Evolutionary conservation across 2,113 vertebrate genomes (phyloP).

Genomic region (Rhinogobius similis): DNA sequence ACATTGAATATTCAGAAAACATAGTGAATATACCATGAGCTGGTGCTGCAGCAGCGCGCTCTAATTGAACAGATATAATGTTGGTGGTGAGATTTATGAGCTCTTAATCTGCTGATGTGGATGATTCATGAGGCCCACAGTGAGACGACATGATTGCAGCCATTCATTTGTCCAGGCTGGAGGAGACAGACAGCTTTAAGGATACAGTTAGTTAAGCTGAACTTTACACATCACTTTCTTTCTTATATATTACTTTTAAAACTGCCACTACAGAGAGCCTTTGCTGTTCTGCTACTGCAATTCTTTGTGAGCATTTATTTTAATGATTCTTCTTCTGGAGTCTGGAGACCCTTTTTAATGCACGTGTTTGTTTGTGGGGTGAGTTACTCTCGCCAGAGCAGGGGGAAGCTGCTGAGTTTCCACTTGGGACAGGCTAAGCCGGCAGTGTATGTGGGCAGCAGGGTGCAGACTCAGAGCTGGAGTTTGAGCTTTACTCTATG

Average conservation of each 20-base stretch:
- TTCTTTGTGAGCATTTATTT: too few relatives aligned
- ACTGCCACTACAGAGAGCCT: neutral
- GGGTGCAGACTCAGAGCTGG: too few relatives aligned
- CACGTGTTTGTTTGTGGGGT: too few relatives aligned
- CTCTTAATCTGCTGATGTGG: slow-evolving; percentile 9
- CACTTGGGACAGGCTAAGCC: too few relatives aligned
- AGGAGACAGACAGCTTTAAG: neutral
- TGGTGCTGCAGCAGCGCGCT: neutral
- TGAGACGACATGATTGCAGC: slow-evolving; percentile 2
- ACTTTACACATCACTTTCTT: neutral
- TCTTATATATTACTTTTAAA: too few relatives aligned
- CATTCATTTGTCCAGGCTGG: slow-evolving; percentile 13
- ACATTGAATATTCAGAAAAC: slow-evolving; percentile 7
- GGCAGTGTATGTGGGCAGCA: too few relatives aligned
- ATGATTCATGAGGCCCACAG: slow-evolving; percentile 4
- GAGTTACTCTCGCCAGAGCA: too few relatives aligned
- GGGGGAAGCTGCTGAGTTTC: too few relatives aligned
- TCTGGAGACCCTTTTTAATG: too few relatives aligned
- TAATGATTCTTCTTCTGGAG: too few relatives aligned
- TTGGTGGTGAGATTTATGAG: slow-evolving; percentile 9
- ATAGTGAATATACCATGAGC: slow-evolving; percentile 10
- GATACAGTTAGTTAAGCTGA: neutral
- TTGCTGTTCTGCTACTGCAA: too few relatives aligned
- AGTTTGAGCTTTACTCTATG: too few relatives aligned
- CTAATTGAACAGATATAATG: slow-evolving; percentile 6